A percentile compares a stretch with the other conserved stretches of the same genome.
phyloP scores from a whole-genome alignment of 2,797 vertebrate species.

The Semaprochilodus insignis region DNA sequence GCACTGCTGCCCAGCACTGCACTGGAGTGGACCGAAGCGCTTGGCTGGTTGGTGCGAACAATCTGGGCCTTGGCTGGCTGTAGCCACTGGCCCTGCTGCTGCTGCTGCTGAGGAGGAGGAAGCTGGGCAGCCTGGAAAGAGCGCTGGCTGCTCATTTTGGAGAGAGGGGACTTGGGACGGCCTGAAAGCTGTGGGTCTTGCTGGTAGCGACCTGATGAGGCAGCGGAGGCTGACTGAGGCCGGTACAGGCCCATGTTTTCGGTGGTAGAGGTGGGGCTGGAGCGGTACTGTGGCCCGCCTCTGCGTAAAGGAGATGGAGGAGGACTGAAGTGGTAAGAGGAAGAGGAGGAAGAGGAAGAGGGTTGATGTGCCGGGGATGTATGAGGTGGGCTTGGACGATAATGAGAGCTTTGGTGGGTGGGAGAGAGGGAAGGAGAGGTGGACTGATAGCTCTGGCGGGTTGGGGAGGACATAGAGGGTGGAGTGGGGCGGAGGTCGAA shows the following conservation, averaged over 20 bases:
- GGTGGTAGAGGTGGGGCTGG: conserved; percentile 81
- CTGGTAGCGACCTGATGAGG: conserved; percentile 57
- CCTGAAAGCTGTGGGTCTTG: conserved; percentile 79
- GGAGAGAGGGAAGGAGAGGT: conserved; percentile 87
- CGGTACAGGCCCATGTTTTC: conserved; percentile 84
- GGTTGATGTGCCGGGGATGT: conserved; percentile 85
- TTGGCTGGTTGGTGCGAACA: conserved; percentile 88
- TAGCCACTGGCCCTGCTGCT: conserved; percentile 86
- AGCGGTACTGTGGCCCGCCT: conserved; percentile 85
- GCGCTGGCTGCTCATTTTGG: conserved; percentile 86
- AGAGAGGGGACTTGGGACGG: conserved; percentile 87
- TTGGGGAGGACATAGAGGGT: conserved; percentile 84
- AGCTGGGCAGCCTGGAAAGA: conserved; percentile 88
- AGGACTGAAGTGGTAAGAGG: conserved; percentile 86
- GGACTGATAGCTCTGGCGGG: conserved; percentile 85
- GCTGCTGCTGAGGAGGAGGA: not conserved
- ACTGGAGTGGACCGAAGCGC: conserved; percentile 66
- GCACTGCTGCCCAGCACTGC: conserved; percentile 77
- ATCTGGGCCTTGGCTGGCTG: conserved; percentile 92
- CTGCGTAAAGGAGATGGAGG: conserved; percentile 87
- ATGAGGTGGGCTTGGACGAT: conserved; percentile 85
- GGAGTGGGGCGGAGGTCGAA: conserved; percentile 86
- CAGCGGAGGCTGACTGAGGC: conserved; percentile 83
- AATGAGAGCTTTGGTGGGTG: conserved; percentile 86
- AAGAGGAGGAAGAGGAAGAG: conserved; percentile 66